Conservation (phyloP, 2,888 invertebrate species). For the Aphrophora alni region DNA sequence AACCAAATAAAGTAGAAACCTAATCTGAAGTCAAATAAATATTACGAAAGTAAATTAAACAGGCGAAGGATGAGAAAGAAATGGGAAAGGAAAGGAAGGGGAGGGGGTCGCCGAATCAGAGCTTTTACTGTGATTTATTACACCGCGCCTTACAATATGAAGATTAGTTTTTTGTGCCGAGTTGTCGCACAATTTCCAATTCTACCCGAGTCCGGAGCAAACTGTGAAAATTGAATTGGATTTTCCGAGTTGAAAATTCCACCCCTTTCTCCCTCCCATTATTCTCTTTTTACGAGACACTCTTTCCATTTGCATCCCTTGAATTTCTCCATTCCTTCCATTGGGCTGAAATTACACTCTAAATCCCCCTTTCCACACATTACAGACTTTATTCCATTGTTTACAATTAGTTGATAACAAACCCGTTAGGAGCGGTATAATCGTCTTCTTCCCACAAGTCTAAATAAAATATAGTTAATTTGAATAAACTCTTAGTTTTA, state of each 20-base stretch:
- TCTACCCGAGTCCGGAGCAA: neutral
- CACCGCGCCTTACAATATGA: neutral
- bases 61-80: slow-evolving; percentile 31
- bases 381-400: neutral
- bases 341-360: neutral
- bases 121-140: neutral
- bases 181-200: neutral
- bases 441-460: neutral
- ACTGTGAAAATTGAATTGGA: slow-evolving; percentile 9
- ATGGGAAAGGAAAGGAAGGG: slow-evolving; percentile 29
- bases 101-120: slow-evolving; percentile 47
- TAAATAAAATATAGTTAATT: neutral
- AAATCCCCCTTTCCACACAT: neutral
- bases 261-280: neutral
- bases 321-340: neutral
- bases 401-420: slow-evolving; percentile 9
- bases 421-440: neutral
- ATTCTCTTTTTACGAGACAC: slow-evolving; percentile 2
- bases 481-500: neutral
- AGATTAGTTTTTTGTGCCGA: neutral
- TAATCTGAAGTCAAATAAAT: slow-evolving; percentile 3
- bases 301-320: slow-evolving; percentile 2
- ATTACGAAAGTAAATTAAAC: neutral
- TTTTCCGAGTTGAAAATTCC: neutral
- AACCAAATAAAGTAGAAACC: slow-evolving; percentile 6